Conservation (phyloP, 2,888 invertebrate species). For the Drepanosiphum platanoidis region DNA sequence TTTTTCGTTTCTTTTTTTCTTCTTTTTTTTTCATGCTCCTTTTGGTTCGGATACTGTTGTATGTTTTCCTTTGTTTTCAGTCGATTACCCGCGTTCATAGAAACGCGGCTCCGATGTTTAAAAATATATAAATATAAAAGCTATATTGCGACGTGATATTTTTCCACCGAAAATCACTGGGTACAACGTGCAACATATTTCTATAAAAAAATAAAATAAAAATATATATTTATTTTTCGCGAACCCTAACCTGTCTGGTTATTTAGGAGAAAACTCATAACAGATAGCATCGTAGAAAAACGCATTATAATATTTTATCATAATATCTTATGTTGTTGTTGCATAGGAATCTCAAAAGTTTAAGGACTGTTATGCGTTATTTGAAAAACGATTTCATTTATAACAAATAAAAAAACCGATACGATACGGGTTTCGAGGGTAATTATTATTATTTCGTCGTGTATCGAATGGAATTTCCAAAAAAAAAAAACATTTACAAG, state of each 20-base stretch:
- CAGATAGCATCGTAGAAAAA: neutral
- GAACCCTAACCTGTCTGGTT: neutral
- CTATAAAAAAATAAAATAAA: constrained; percentile 16
- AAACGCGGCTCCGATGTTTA: neutral
- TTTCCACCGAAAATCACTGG: constrained; percentile 18
- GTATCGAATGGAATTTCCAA: no score
- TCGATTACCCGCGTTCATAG: constrained; percentile 38
- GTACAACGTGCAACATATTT: constrained; percentile 3
- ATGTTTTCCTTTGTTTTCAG: constrained; percentile 45
- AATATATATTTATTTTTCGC: constrained; percentile 24
- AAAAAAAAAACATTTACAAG: no score
- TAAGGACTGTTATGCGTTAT: no score
- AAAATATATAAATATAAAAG: constrained; percentile 14
- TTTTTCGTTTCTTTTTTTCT: neutral
- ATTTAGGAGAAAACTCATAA: neutral
- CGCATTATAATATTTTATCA: no score
- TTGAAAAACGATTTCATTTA: no score
- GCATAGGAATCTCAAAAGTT: no score
- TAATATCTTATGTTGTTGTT: no score
- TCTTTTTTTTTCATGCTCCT: no score
- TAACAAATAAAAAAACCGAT: no score
- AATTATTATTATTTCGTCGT: no score
- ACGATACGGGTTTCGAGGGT: no score
- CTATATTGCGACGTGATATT: constrained; percentile 13
- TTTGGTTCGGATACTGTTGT: neutral